Percentiles rank a stretch among this genome's conserved stretches.
phyloP scores from a whole-genome alignment of 2,113 vertebrate genomes.

The Vulpes vulpes region DNA sequence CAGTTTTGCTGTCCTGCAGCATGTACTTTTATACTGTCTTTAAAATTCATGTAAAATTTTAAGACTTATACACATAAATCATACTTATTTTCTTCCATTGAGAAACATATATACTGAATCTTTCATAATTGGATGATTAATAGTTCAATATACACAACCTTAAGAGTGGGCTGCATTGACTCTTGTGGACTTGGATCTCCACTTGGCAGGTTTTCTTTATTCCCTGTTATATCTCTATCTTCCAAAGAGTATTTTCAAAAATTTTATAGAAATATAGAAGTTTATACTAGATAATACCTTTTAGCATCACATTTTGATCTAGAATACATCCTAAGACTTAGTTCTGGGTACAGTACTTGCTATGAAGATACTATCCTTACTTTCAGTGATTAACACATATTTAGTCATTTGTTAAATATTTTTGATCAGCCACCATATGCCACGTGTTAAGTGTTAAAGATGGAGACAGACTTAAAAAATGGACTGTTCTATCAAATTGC shows the following conservation, averaged over 20 bases:
- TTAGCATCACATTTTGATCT: background rate
- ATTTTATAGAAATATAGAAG: background rate
- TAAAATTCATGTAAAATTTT: slow-evolving; percentile 61
- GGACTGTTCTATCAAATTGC: background rate
- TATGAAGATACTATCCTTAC: background rate
- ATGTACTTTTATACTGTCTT: slow-evolving; percentile 20
- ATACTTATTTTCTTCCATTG: background rate
- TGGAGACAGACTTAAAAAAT: background rate
- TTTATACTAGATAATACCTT: background rate
- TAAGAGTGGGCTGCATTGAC: background rate
- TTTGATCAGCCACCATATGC: background rate
- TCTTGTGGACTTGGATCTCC: background rate
- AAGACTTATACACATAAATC: slow-evolving; percentile 22
- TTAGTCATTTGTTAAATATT: background rate
- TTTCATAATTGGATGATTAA: slow-evolving; percentile 60
- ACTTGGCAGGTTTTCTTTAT: background rate
- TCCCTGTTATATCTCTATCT: background rate
- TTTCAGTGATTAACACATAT: background rate
- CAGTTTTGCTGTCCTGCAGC: background rate
- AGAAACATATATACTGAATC: slow-evolving; percentile 21
- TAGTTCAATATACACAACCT: background rate
- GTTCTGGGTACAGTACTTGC: background rate
- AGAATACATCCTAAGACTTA: background rate
- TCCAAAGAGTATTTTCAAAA: background rate
- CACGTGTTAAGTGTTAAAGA: background rate